Base-by-base conservation (phyloP, 2,797 vertebrate genomes). In the Hapalemur alaotrensis region DNA sequence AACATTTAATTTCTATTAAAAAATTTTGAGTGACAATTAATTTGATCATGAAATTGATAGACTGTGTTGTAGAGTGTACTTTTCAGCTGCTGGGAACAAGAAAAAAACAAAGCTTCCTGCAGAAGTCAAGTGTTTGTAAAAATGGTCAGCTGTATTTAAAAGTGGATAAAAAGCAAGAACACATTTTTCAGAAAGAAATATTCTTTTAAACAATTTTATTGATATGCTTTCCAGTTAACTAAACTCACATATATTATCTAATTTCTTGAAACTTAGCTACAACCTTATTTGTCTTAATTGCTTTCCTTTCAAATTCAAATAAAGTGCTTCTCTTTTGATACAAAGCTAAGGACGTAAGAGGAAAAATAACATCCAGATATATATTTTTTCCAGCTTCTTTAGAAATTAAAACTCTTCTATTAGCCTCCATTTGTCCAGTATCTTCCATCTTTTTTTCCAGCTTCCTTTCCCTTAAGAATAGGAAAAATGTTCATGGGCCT, bases 191-290 rank as follows among this genome's bases (percentile, higher is more conserved):
- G 70, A 93, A 65, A 50, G 18, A 0, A 57, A 48, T 46, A 89
- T 41, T 46, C n/a, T 86, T 94, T 81, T 59, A 20, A 82, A 90
- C 61, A 85, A 76, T 87, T n/a, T 78, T 81, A 92, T 48, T 87
- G 22, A 43, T 18, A 92, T 38, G 38, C 28, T 65, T 59, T 76
- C 35, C 4, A 46, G 6, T 79, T 80, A 90, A 92, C 5, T 41
- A 79, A 93, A 38, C 4, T 83, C n/a, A 69, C 25, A 69, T 22
- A 73, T 14, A 84, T 65, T 35, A 91, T 54, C 15, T 91, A 72
- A 67, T 41, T 91, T 82, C 84, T 67, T 67, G 38, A 87, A 95
- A 88, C 14, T 76, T 81, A 59, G 57, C 59, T 69, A 67, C 28
- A 69, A 69, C 11, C 32, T 63, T 63, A 73, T 69, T 14, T 67